Evolutionary conservation across 2,888 invertebrate species (phyloP), one percentile per base, ranked within the genome.

Genomic region (Saturnia japonica): DNA sequence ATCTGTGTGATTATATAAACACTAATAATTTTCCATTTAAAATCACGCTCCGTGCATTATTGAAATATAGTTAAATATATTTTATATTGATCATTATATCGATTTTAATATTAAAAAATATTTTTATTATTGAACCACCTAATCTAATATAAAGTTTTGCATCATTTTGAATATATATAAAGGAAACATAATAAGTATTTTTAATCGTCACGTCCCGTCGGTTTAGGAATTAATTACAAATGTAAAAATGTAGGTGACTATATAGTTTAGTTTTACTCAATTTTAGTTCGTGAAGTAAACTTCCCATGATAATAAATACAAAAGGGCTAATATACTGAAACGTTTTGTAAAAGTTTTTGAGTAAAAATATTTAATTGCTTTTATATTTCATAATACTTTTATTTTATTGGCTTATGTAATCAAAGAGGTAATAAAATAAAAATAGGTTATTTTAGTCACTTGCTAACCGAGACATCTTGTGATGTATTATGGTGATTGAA

Each of bases 51-150:
- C 69, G 64, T 11, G 75, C 80, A 75, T 76, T 83, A 84, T 85
- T 83, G 86, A 84, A 40, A n/a, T 64, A 76, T 74, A 71, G 75
- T 82, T 87, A 82, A 60, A 16, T 83, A 82, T 82, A 83, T 87
- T 87, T 60, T 60, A 25, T 84, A 83, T 85, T 79, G 77, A 83
- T 81, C 79, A 79, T 80, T 74, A 75, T 78, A 76, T 80, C 75
- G 78, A 80, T 79, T 78, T 74, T 76, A 75, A 68, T 73, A 68
- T 79, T 77, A 72, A 77, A 74, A 81, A 77, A 77, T 76, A 70
- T 72, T 72, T 73, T 75, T 76, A 76, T 75, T 76, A 73, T 70
- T 73, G 76, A 80, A 76, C 78, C 76, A 79, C 73, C 73, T 78
- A 70, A 64, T 70, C 9, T 64, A 25, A 54, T 60, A 14, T 14